A percentile compares a stretch with the other conserved stretches of the same genome.
These are phyloP conservation scores for Heptranchias perlo DNA, from an alignment of 2,113 vertebrate species.

Conservation along the genomic window DNA sequence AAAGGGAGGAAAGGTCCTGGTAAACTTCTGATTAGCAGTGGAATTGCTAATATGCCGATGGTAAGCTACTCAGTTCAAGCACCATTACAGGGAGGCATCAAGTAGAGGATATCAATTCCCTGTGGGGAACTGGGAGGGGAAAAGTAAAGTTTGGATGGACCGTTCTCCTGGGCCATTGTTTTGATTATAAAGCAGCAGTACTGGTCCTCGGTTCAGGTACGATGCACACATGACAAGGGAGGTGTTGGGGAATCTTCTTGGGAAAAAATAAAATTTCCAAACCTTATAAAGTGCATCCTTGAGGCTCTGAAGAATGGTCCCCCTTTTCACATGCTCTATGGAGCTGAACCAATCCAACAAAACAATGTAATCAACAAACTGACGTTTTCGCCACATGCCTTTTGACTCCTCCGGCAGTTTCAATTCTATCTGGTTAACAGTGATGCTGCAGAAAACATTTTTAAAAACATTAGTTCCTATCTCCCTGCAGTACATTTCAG, in stretches of 20 bases:
- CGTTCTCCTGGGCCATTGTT: too few species aligned
- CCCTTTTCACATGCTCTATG: conserved; percentile 71
- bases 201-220: neutral
- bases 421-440: conserved; percentile 78
- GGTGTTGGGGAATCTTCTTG: neutral
- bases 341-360: conserved; percentile 94
- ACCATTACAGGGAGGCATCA: neutral
- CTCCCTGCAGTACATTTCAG: neutral
- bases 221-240: neutral
- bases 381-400: conserved; percentile 74
- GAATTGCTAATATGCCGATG: too few species aligned
- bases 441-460: conserved; percentile 66
- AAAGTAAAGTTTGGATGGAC: neutral
- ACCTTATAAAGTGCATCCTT: conserved; percentile 97
- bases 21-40: too few species aligned
- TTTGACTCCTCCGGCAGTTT: conserved; percentile 78
- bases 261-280: conserved; percentile 24
- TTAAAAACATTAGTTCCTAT: neutral
- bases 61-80: too few species aligned
- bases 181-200: neutral
- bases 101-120: neutral
- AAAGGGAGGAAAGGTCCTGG: too few species aligned
- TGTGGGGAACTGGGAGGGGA: neutral
- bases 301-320: conserved; percentile 84
- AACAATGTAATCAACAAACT: conserved; percentile 76